Percentiles rank a stretch among this genome's conserved stretches.
phyloP scores from a whole-genome alignment of 30 jellyfish, hydroid and myxozoan species.

The Aurelia aurita region DNA sequence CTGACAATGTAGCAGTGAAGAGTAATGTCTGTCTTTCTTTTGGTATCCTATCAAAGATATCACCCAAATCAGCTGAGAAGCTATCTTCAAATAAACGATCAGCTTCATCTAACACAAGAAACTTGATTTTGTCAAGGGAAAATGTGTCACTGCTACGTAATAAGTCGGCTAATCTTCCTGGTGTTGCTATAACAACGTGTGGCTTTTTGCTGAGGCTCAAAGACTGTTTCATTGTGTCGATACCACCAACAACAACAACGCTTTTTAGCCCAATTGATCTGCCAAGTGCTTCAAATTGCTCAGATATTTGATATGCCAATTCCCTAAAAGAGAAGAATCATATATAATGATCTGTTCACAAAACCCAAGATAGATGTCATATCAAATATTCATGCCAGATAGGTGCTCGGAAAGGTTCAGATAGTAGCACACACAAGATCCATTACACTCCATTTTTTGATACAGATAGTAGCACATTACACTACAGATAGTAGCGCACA shows the following conservation, averaged over 20 bases:
- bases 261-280: constrained; percentile 78
- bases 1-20: constrained; percentile 94
- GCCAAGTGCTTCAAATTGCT: constrained; percentile 95
- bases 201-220: constrained; percentile 82
- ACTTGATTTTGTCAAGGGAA: constrained; percentile 61
- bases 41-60: constrained; percentile 74
- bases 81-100: constrained; percentile 88
- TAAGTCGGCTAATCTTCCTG: constrained; percentile 92
- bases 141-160: constrained; percentile 74
- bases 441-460: no score
- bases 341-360: background rate
- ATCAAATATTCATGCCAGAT: no score
- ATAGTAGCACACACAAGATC: no score
- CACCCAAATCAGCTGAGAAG: constrained; percentile 74
- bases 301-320: constrained; percentile 95
- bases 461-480: no score
- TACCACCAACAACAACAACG: constrained; percentile 91
- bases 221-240: constrained; percentile 81
- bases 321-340: constrained; percentile 62
- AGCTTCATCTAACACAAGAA: constrained; percentile 94
- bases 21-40: constrained; percentile 88
- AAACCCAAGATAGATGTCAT: background rate
- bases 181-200: constrained; percentile 98
- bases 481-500: no score
- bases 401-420: no score